Base-by-base conservation (phyloP, 1,140 invertebrate species). In the Phortica variegata region DNA sequence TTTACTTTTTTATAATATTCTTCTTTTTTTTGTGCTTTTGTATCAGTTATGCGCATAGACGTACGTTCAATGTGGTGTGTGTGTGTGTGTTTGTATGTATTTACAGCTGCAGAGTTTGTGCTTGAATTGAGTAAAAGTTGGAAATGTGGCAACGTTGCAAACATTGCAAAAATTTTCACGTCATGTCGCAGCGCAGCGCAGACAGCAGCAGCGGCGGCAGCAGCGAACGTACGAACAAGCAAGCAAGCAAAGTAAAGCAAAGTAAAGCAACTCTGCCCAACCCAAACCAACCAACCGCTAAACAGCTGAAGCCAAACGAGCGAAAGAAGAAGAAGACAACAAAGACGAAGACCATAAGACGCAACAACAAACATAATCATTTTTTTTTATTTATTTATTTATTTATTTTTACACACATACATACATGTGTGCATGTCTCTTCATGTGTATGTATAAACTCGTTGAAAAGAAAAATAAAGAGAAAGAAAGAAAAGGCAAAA, bases 101-200 rank as follows among this genome's bases (percentile, higher is more conserved):
- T n/a, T n/a, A n/a, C 38, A 47, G 43, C 9, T 21, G 43, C 26
- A 19, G n/a, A 43, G 41, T 38, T 29, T n/a, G 23, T 13, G 38
- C 18, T 20, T 39, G 18, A 41, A 17, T 31, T 17, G 20, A 29
- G 52, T 29, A 37, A 43, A 42, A 20, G 47, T 49, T 48, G 40
- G 40, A 39, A 43, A n/a, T 49, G 38, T 31, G 40, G n/a, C 40
- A 43, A 43, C 23, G 46, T 31, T 40, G 36, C 26, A 47, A 53
- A n/a, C n/a, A n/a, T n/a, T n/a, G n/a, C n/a, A n/a, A n/a, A n/a
- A n/a, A n/a, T n/a, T n/a, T n/a, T n/a, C n/a, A n/a, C n/a, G n/a
- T n/a, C n/a, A n/a, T n/a, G n/a, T n/a, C n/a, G n/a, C n/a, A n/a
- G 26, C 40, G 46, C 29, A 47, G 20, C 41, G 31, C 38, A 42